phyloP scores from a whole-genome alignment of 2,113 vertebrate species.

The Cebidichthys violaceus region DNA sequence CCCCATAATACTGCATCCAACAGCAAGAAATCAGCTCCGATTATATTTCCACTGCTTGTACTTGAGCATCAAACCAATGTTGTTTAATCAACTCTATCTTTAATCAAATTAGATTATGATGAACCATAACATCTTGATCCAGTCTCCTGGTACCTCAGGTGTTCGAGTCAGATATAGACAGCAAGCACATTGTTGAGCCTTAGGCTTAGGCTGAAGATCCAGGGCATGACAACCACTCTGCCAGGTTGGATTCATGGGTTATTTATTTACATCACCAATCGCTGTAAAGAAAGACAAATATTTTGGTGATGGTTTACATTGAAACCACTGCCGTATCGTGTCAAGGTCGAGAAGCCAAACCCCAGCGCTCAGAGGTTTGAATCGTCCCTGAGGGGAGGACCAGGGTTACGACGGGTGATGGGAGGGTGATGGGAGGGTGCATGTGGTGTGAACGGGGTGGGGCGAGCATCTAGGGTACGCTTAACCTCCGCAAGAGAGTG shows the following conservation, averaged over 20 bases:
- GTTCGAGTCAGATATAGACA: conserved; percentile 16
- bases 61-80: conserved; percentile 41
- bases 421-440: conserved; percentile 28
- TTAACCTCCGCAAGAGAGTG: conserved; percentile 57
- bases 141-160: conserved; percentile 52
- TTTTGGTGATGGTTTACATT: conserved; percentile 10
- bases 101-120: conserved; percentile 65
- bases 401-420: conserved; percentile 24
- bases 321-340: not conserved
- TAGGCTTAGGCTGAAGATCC: conserved; percentile 1
- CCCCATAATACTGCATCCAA: conserved; percentile 5
- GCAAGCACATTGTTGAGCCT: conserved; percentile 8
- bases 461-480: conserved; percentile 41
- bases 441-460: conserved; percentile 51
- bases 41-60: conserved; percentile 15
- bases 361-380: conserved; percentile 40
- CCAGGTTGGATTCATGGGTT: conserved; percentile 1
- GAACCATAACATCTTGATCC: conserved; percentile 57
- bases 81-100: conserved; percentile 50
- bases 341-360: conserved; percentile 41
- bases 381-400: conserved; percentile 49
- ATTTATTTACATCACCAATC: conserved; percentile 22
- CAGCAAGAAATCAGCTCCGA: conserved; percentile 26
- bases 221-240: not conserved
- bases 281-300: conserved; percentile 32